Base-by-base conservation (phyloP, 2,797 vertebrate species). In the Gouania willdenowi region DNA sequence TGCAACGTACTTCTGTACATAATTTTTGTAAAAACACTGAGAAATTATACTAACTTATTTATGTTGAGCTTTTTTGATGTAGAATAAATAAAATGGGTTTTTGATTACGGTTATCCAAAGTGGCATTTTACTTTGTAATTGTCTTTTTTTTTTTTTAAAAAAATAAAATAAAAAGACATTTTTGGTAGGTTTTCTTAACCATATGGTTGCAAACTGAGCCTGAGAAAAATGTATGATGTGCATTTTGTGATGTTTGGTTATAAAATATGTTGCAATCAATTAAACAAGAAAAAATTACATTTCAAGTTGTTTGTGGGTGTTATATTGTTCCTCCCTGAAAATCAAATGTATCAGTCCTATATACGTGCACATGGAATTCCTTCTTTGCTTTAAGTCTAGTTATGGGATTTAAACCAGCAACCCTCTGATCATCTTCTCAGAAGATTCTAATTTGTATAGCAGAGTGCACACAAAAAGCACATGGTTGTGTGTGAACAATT, bases 31-130 rank as follows among this genome's bases (percentile, higher is more conserved):
- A 95, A 98, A 91, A 98, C 93, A 98, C 94, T 97, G 95, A 97
- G 90, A 95, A 96, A 94, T 92, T 96, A 93, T 94, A 97, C 93
- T 98, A 97, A 98, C 91, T 98, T 98, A 98, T 98, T 97, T 97
- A 97, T 95, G 92, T 94, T 86, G 69, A 92, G 86, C 81, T 84
- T 83, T 84, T 79, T 81, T 84, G 88, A 90, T 92, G 84, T 93
- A 93, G 89, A 88, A 89, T 71, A 80, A 58, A 74, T 50, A 53
- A 88, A 85, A 86, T 81, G 86, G 77, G 80, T 86, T 89, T 86
- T 87, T 85, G 82, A 85, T 88, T 79, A 84, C 74, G 85, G 83
- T 90, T 91, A 91, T 94, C 92, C 93, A 95, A 96, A 96, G 91
- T 88, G 92, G 92, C 92, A 79, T 90, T n/a, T 88, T 93, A 89